A percentile compares a stretch with the other conserved stretches of the same genome.
These are phyloP conservation scores for Rhingia campestris DNA, from an alignment of 2,888 invertebrate species.

Conservation along the genomic window DNA sequence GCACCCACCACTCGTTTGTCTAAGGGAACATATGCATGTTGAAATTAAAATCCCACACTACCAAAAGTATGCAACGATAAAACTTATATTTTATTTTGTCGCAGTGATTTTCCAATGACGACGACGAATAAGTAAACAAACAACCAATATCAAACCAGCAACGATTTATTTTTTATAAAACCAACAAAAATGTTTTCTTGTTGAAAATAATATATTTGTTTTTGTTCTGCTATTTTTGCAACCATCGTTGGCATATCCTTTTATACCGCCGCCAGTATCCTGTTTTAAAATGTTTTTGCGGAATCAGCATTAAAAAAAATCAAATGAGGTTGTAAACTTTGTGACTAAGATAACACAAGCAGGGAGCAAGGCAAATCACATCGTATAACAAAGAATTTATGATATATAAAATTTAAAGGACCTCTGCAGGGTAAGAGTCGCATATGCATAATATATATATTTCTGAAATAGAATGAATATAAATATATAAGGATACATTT, in stretches of 20 bases:
- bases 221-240: slow-evolving; percentile 36
- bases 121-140: too few relatives aligned
- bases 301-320: slow-evolving; percentile 54
- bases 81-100: slow-evolving; percentile 34
- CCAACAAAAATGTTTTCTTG: slow-evolving; percentile 29
- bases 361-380: slow-evolving; percentile 10
- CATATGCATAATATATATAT: slow-evolving; percentile 9
- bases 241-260: slow-evolving; percentile 36
- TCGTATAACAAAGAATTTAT: slow-evolving; percentile 33
- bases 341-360: slow-evolving; percentile 7
- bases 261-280: slow-evolving; percentile 37
- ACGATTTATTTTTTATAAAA: neutral
- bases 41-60: too few relatives aligned
- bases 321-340: slow-evolving; percentile 61
- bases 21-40: too few relatives aligned
- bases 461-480: too few relatives aligned
- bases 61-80: neutral
- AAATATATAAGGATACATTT: slow-evolving; percentile 7
- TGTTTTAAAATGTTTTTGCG: slow-evolving; percentile 50
- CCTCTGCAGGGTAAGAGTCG: slow-evolving; percentile 24
- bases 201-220: slow-evolving; percentile 37
- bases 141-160: too few relatives aligned
- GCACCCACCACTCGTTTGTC: too few relatives aligned
- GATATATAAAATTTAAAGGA: slow-evolving; percentile 52
- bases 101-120: neutral